phyloP scores from a whole-genome alignment of 2,888 invertebrate genomes.

The Nemotelus nigrinus region DNA sequence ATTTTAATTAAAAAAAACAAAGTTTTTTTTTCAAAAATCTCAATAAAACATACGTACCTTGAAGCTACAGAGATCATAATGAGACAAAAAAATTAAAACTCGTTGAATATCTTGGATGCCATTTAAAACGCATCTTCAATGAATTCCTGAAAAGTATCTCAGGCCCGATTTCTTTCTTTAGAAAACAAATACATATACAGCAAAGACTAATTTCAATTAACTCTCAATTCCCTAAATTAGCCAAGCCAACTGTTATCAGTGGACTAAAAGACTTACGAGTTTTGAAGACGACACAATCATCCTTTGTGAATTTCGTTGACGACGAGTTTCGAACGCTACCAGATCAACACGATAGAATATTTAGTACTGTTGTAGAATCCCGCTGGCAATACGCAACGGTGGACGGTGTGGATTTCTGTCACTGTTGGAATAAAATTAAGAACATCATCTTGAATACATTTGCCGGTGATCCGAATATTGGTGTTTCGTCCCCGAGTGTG shows the following conservation, averaged over 20 bases:
- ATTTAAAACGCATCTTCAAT: too few species aligned
- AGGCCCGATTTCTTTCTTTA: too few species aligned
- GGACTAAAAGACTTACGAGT: constrained; percentile 77
- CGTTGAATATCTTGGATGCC: too few species aligned
- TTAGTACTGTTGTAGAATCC: constrained; percentile 78
- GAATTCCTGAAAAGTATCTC: too few species aligned
- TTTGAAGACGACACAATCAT: constrained; percentile 83
- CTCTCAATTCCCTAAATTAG: constrained; percentile 40
- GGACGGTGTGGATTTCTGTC: constrained; percentile 74
- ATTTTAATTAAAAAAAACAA: too few species aligned
- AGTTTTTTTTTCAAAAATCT: too few species aligned
- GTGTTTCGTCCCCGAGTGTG: constrained; percentile 80
- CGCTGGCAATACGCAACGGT: constrained; percentile 78
- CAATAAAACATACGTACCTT: too few species aligned
- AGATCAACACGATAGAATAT: constrained; percentile 78
- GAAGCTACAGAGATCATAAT: too few species aligned
- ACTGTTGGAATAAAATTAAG: constrained; percentile 76
- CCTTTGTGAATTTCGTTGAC: constrained; percentile 81
- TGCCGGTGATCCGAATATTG: constrained; percentile 77
- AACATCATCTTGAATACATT: constrained; percentile 78
- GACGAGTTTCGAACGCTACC: constrained; percentile 81
- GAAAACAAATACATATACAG: too few species aligned
- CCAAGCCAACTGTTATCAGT: constrained; percentile 70
- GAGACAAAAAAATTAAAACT: too few species aligned
- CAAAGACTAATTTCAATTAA: too few species aligned